A percentile compares a stretch with the other conserved stretches of the same genome.
phyloP scores from a whole-genome alignment of 1,140 invertebrate genomes.

The Papilio glaucus region DNA sequence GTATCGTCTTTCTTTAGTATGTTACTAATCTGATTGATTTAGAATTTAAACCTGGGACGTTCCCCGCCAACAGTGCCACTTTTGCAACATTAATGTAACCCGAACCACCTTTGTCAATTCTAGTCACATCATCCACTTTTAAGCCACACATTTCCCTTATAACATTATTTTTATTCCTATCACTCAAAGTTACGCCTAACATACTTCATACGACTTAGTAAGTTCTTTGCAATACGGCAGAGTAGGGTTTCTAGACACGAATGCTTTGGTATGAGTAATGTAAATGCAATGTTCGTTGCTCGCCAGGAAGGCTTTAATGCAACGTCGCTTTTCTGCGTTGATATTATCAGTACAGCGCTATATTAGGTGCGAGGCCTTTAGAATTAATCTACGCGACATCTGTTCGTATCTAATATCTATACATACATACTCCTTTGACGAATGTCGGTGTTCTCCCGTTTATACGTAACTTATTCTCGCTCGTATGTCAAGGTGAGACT shows the following conservation, averaged over 20 bases:
- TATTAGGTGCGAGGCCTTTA: conserved; percentile 31
- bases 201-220: no score
- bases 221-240: no score
- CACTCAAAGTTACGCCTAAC: no score
- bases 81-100: no score
- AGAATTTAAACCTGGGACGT: no score
- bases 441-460: not conserved
- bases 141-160: no score
- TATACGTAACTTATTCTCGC: not conserved
- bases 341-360: not conserved
- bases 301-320: conserved; percentile 16
- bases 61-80: no score
- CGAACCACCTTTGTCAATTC: no score
- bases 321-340: not conserved
- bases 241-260: not conserved
- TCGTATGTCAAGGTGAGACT: conserved; percentile 15
- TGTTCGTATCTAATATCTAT: not conserved
- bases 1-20: no score
- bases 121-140: no score
- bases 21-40: no score
- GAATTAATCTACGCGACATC: conserved; percentile 5
- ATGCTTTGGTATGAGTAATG: not conserved
- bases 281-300: not conserved
- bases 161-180: no score
- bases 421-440: not conserved